Evolutionary conservation across 2,888 invertebrate species (phyloP).

Genomic region (Agrochola circellaris): DNA sequence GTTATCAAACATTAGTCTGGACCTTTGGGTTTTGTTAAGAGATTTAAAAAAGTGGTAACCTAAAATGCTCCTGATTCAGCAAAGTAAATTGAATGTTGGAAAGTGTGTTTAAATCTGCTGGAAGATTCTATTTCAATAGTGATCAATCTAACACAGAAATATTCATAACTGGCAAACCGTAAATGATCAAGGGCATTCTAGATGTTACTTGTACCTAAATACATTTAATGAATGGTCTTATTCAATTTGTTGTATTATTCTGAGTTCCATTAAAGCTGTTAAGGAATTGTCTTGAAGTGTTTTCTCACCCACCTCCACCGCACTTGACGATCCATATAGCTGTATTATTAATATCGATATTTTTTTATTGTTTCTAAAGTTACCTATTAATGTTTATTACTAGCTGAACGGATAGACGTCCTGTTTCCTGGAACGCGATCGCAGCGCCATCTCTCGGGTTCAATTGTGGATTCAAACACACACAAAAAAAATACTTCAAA

Average conservation of each 20-base stretch:
- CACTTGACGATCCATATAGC: slow-evolving; percentile 41
- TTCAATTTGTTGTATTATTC: slow-evolving; percentile 33
- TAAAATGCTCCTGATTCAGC: neutral
- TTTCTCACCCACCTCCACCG: slow-evolving; percentile 67
- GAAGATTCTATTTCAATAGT: slow-evolving; percentile 18
- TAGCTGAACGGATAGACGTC: no score
- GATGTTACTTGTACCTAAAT: slow-evolving; percentile 19
- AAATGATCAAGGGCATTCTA: neutral
- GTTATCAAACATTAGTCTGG: no score
- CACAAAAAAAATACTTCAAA: no score
- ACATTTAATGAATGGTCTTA: neutral
- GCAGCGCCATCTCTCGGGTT: no score
- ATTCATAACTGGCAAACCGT: neutral
- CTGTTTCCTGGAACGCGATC: no score
- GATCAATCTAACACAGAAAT: slow-evolving; percentile 7
- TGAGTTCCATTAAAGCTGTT: slow-evolving; percentile 52
- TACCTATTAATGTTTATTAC: neutral
- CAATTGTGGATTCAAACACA: no score
- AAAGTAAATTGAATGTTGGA: slow-evolving; percentile 16
- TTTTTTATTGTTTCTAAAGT: neutral
- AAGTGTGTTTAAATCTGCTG: neutral
- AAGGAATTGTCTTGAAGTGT: slow-evolving; percentile 60
- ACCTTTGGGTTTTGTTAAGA: no score
- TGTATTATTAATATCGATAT: slow-evolving; percentile 33
- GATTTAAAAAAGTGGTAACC: neutral